Base-by-base conservation (phyloP, 2,888 invertebrate genomes). In the Microplitis manilae region DNA sequence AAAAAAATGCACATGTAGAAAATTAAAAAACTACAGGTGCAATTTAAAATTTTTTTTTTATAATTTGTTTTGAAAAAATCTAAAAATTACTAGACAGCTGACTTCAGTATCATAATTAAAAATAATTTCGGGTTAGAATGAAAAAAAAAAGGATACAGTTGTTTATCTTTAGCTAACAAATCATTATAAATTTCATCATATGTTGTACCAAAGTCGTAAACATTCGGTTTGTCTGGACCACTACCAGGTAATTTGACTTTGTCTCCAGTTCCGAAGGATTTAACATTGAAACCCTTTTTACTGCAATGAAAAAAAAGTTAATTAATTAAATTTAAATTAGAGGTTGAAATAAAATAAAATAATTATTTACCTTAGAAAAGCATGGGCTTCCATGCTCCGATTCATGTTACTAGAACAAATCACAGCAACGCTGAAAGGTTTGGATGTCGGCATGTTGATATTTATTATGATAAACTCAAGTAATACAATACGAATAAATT, bases 371-470 rank as follows among this genome's bases (percentile, higher is more conserved):
- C 93, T 92, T 70, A 99, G 91, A 90, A 98, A 98, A 77, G 96
- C 96, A 91, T 99, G 99, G 15, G 99, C 99, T 91, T 99, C 99
- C 99, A 99, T 99, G 86, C 98, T 98, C 78, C 99, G 93, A 89
- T 99, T 99, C 97, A 99, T 99, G 90, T 99, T 99, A 87, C 98
- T 98, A 7, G 99, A 99, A 91, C 99, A 99, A 83, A 98, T 96
- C 75, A 99, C 98, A 38, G 99, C 99, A 85, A 99, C 93, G 86
- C 93, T 94, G 84, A 96, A 90, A 85, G 87, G 84, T 80, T 85
- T 89, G 8, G 87, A 83, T 6, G 86, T 83, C 69, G 89, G 88
- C 90, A 90, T 90, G 73, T 68, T 79, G 38, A 17, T 38, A n/a
- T 39, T 6, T 62, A 60, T 62, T 72, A 6, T 41, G 38, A 40